These are phyloP conservation scores for Sisyra nigra DNA, from an alignment of 2,888 invertebrate species.

Conservation along the genomic window DNA sequence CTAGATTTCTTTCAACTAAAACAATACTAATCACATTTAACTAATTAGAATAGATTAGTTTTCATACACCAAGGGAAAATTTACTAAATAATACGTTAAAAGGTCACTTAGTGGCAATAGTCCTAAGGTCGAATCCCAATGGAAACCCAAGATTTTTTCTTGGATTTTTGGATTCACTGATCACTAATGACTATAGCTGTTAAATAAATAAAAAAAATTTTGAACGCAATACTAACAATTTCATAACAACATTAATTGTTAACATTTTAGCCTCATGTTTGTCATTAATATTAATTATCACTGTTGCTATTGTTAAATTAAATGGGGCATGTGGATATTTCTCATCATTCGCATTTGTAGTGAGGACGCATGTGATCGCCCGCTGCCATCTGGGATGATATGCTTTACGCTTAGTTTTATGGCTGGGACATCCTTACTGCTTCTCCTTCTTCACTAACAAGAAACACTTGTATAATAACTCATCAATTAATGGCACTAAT, in stretches of 20 bases:
- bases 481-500: slow-evolving; percentile 3
- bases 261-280: neutral
- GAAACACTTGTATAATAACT: slow-evolving; percentile 1
- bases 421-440: slow-evolving; percentile 13
- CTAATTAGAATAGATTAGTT: neutral
- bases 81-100: slow-evolving; percentile 1
- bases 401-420: slow-evolving; percentile 8
- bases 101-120: no score
- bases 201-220: neutral
- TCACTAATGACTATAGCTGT: no score
- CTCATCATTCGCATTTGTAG: neutral
- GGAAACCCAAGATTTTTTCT: no score
- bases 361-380: no score
- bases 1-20: neutral
- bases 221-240: neutral
- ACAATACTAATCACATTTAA: neutral
- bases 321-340: slow-evolving; percentile 4
- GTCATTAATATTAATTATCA: neutral
- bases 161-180: no score
- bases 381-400: no score
- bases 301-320: neutral
- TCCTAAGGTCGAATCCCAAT: no score
- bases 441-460: slow-evolving; percentile 9
- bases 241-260: neutral
- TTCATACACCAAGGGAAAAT: neutral